Base-by-base conservation (phyloP, 2,797 vertebrate species). In the Loris lydekkerianus region DNA sequence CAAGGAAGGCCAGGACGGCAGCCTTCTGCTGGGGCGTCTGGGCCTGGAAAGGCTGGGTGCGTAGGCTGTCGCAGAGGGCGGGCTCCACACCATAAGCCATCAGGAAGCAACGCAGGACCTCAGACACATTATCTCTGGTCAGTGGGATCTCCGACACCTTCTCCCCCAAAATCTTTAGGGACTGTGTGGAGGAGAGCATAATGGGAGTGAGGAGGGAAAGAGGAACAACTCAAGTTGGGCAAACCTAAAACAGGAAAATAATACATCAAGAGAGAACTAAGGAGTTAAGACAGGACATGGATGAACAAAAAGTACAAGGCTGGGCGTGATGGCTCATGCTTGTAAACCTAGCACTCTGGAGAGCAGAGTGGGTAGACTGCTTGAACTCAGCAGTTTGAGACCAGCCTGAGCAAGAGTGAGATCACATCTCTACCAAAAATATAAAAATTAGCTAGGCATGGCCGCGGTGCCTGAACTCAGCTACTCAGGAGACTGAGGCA, bases 161-260 rank as follows among this genome's bases (percentile, higher is more conserved):
- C 37, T 99, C 99, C 11, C 99, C 99, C 37, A 99, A 98, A 98
- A 99, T 99, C 98, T 99, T 99, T 58, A 99, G 98, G 1, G 99
- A 99, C 99, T 99, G 93, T 97, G 87, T 65, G 86, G 20, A 97
- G 72, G 49, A 95, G 40, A 97, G 4, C 43, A 94, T 58, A 95
- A 86, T 11, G 56, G 23, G 17, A 94, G 40, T 95, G 80, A 84
- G 49, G 34, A 76, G n/a, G 46, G 31, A 61, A 46, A 86, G 34
- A 85, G 25, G 6, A 76, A 80, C 56, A 91, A 92, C 18, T 72
- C n/a, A 76, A 91, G 75, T 3, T 82, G 11, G 27, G 20, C 46
- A 13, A 88, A 90, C 29, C 63, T 92, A 77, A 14, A 23, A 93
- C 5, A 89, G 27, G 56, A 85, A 91, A 95, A 97, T 40, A 94